These are phyloP conservation scores for Macquaria ambigua DNA, from an alignment of 2,113 vertebrate species.

Conservation along the genomic window DNA sequence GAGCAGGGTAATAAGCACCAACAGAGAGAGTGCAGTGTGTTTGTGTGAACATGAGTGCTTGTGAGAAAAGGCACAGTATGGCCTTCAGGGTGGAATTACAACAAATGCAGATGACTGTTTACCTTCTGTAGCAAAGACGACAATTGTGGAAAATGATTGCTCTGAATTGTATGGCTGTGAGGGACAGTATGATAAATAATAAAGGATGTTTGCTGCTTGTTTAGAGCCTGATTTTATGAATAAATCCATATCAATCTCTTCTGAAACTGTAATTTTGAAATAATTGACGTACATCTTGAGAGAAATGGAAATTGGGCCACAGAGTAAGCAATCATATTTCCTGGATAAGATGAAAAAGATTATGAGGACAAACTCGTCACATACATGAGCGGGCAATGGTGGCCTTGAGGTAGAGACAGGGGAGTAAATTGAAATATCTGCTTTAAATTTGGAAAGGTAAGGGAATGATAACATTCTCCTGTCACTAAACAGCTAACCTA, in stretches of 20 bases:
- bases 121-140: constrained; percentile 19
- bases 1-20: constrained; percentile 5
- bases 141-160: constrained; percentile 40
- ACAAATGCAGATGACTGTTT: background rate
- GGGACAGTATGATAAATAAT: constrained; percentile 34
- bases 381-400: background rate
- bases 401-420: background rate
- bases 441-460: background rate
- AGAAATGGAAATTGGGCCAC: background rate
- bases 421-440: background rate
- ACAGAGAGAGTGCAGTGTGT: background rate
- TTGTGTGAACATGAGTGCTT: background rate
- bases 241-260: constrained; percentile 70
- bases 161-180: constrained; percentile 20
- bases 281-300: constrained; percentile 24
- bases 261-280: constrained; percentile 41
- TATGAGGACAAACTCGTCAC: background rate
- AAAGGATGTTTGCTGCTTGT: constrained; percentile 11
- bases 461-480: background rate
- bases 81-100: constrained; percentile 21
- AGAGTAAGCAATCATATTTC: background rate
- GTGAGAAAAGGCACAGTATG: background rate
- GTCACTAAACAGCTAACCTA: background rate
- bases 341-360: constrained; percentile 14
- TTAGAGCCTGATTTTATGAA: constrained; percentile 53